Conservation (phyloP, 2,797 vertebrate species). For the Channallabes apus region DNA sequence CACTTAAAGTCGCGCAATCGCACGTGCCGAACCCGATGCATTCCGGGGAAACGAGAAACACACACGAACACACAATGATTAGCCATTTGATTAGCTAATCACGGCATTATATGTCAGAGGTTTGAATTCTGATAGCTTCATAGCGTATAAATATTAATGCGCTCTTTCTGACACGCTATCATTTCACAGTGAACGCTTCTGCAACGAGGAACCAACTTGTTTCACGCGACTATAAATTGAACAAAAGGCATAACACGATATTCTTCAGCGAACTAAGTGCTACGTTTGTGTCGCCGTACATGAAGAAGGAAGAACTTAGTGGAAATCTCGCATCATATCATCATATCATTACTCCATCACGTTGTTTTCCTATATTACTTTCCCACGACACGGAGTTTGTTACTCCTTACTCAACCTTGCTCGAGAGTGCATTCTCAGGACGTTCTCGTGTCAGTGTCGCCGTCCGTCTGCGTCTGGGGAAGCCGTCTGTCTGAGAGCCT, state of each 20-base stretch:
- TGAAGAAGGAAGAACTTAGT: too few species aligned
- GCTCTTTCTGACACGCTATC: neutral
- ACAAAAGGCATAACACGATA: too few species aligned
- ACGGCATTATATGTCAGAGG: neutral
- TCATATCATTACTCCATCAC: too few species aligned
- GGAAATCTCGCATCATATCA: too few species aligned
- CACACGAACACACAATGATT: neutral
- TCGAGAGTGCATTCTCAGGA: constrained; percentile 15
- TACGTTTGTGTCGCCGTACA: too few species aligned
- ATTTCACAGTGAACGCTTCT: neutral
- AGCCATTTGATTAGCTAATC: constrained; percentile 34
- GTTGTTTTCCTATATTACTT: too few species aligned
- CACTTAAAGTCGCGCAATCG: constrained; percentile 45
- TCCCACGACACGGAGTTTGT: neutral
- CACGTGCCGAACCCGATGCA: neutral
- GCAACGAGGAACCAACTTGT: too few species aligned
- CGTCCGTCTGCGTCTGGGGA: constrained; percentile 39
- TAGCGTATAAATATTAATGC: neutral
- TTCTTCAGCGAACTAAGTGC: too few species aligned
- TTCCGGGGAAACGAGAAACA: neutral
- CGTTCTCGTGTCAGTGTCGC: constrained; percentile 45
- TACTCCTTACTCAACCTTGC: neutral
- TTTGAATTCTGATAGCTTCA: neutral
- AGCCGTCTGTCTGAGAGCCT: constrained; percentile 15
- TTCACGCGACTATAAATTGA: too few species aligned